These are phyloP conservation scores for Pandemis corylana DNA, from an alignment of 2,888 invertebrate genomes.

Conservation along the genomic window DNA sequence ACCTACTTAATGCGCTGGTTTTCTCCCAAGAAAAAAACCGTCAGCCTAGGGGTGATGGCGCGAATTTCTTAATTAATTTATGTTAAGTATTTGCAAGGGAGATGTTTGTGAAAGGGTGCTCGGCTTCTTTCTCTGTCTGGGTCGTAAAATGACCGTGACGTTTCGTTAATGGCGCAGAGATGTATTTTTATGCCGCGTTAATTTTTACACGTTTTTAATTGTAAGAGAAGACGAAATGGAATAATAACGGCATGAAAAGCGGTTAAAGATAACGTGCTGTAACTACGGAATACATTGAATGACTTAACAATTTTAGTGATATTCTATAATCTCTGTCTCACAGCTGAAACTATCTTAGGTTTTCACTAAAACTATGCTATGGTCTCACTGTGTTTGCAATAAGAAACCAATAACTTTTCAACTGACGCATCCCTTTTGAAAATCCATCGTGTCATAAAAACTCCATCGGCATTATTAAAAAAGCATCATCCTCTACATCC, in stretches of 20 bases:
- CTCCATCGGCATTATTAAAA: constrained; percentile 46
- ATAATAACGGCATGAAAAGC: constrained; percentile 1
- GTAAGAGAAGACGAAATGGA: constrained; percentile 16
- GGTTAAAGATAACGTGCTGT: constrained; percentile 8
- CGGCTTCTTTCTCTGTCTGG: constrained; percentile 56
- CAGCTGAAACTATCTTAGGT: neutral
- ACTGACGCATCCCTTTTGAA: constrained; percentile 16
- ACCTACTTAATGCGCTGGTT: constrained; percentile 66
- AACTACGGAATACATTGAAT: neutral
- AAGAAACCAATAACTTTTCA: neutral
- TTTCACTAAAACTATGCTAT: neutral
- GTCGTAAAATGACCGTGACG: constrained; percentile 63
- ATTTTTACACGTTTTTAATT: constrained; percentile 63
- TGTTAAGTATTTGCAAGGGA: constrained; percentile 72
- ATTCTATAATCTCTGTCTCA: no score
- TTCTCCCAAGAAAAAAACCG: constrained; percentile 62
- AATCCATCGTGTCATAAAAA: constrained; percentile 34
- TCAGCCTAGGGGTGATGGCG: constrained; percentile 77
- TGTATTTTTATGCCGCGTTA: constrained; percentile 70
- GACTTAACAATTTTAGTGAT: neutral
- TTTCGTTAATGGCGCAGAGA: constrained; percentile 63
- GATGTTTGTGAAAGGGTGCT: constrained; percentile 67
- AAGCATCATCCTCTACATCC: constrained; percentile 64
- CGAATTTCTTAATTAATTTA: constrained; percentile 82
- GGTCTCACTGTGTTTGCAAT: neutral